phyloP scores from a whole-genome alignment of 2,888 invertebrate species.

The Watsonalla binaria region DNA sequence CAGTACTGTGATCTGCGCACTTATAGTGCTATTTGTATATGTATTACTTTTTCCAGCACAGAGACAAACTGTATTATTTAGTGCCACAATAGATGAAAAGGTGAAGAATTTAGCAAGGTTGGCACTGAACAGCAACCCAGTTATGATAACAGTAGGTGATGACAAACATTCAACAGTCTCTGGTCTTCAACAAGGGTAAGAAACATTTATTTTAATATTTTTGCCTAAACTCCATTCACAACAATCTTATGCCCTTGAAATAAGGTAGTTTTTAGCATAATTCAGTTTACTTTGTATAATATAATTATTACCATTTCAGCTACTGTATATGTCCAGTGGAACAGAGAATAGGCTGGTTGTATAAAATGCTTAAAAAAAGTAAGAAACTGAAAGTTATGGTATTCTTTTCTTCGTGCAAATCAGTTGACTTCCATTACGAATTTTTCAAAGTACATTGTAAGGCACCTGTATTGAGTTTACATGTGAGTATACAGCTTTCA shows the following conservation, averaged over 20 bases:
- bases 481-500: conserved; percentile 81
- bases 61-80: conserved; percentile 96
- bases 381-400: conserved; percentile 96
- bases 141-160: conserved; percentile 91
- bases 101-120: conserved; percentile 91
- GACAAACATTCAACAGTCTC: conserved; percentile 86
- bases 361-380: conserved; percentile 96
- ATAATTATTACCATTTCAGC: conserved; percentile 49
- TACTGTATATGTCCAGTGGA: conserved; percentile 96
- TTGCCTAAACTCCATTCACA: too few species aligned
- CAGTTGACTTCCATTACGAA: conserved; percentile 96
- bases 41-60: conserved; percentile 79
- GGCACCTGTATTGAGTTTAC: conserved; percentile 93
- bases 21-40: too few species aligned
- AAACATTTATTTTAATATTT: not conserved
- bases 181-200: conserved; percentile 86
- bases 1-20: too few species aligned
- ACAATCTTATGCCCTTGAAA: too few species aligned
- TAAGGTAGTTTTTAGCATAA: too few species aligned
- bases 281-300: not conserved
- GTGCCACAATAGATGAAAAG: conserved; percentile 97
- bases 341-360: conserved; percentile 92
- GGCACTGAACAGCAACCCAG: conserved; percentile 92
- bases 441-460: conserved; percentile 94
- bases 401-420: conserved; percentile 97